A percentile compares a stretch with the other conserved stretches of the same genome.
Conservation (phyloP, 1,140 invertebrate genomes). For the Plectrocnemia conspersa region DNA sequence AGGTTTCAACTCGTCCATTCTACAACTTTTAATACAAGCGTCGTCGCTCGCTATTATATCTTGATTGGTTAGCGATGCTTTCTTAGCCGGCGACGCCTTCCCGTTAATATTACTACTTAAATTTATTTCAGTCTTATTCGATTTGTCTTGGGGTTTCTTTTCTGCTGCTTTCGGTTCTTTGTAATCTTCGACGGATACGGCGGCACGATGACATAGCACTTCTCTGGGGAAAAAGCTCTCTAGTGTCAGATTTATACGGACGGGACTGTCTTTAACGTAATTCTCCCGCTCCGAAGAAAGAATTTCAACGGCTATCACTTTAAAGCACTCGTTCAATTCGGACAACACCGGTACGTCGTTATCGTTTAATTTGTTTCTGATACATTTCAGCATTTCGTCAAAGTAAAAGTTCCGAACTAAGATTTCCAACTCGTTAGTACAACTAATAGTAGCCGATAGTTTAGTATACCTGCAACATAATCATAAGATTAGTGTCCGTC, state of each 20-base stretch:
- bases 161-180: constrained; percentile 39
- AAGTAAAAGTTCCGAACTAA: constrained; percentile 70
- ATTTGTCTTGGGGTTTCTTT: constrained; percentile 43
- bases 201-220: constrained; percentile 51
- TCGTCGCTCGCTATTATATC: constrained; percentile 18
- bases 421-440: constrained; percentile 65
- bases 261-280: constrained; percentile 36
- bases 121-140: constrained; percentile 50
- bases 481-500: not conserved
- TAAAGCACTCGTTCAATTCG: constrained; percentile 50
- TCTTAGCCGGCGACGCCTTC: constrained; percentile 38
- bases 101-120: constrained; percentile 41
- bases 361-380: constrained; percentile 48
- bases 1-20: constrained; percentile 57
- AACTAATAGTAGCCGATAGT: constrained; percentile 72
- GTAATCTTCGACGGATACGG: constrained; percentile 52
- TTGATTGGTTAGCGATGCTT: constrained; percentile 36
- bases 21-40: constrained; percentile 46
- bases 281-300: constrained; percentile 47
- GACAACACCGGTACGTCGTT: constrained; percentile 51
- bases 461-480: constrained; percentile 60
- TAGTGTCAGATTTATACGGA: constrained; percentile 20
- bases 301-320: constrained; percentile 43
- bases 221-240: constrained; percentile 41
- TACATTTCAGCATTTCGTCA: constrained; percentile 68